These are phyloP conservation scores for Torymus tubicola DNA, from an alignment of 2,888 invertebrate species.

Conservation along the genomic window DNA sequence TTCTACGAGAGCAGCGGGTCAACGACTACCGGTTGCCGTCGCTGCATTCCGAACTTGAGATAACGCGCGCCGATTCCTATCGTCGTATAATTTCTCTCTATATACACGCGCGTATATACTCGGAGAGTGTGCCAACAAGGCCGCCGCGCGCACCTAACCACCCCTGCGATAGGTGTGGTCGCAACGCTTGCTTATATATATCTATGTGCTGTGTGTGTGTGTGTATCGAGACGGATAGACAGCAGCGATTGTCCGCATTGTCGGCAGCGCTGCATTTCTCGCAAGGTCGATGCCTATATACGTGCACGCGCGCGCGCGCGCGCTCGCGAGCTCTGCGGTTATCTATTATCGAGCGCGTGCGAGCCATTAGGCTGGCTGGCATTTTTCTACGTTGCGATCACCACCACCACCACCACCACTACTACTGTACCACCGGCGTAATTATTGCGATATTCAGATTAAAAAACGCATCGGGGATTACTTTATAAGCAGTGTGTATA, in stretches of 20 bases:
- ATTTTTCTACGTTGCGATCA: no score
- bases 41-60: slow-evolving; percentile 54
- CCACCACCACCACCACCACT: no score
- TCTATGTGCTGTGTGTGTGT: no score
- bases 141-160: background rate
- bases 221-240: slow-evolving; percentile 1
- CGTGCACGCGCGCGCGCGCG: background rate
- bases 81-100: slow-evolving; percentile 47
- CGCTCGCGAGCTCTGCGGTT: background rate
- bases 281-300: slow-evolving; percentile 50
- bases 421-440: background rate
- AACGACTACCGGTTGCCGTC: slow-evolving; percentile 36
- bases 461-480: slow-evolving; percentile 46
- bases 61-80: slow-evolving; percentile 46
- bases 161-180: slow-evolving; percentile 44
- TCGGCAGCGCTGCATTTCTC: background rate
- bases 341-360: slow-evolving; percentile 37
- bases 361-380: background rate
- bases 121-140: slow-evolving; percentile 23
- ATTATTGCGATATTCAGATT: slow-evolving; percentile 46
- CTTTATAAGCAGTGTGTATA: slow-evolving; percentile 1
- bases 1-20: slow-evolving; percentile 45
- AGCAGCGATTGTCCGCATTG: slow-evolving; percentile 35
- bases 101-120: no score
- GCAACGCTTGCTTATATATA: background rate